Evolutionary conservation across 2,113 vertebrate species (phyloP).

Genomic region (Gambusia holbrooki): DNA sequence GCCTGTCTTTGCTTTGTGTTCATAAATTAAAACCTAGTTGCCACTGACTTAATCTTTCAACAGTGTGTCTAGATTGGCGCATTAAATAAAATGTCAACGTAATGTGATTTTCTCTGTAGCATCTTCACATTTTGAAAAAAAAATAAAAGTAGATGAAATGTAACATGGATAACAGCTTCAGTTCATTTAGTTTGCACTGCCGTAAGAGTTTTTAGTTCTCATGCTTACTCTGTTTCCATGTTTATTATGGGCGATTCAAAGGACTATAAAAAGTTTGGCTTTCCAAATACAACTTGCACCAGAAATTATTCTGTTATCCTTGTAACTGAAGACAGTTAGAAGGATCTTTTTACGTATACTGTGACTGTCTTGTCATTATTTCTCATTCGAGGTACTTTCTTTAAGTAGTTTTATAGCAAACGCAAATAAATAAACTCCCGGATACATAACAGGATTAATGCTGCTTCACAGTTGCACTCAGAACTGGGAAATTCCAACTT

Average conservation of each 20-base stretch:
- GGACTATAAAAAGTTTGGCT: slow-evolving; percentile 42
- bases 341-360: not conserved
- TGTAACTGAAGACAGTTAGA: not conserved
- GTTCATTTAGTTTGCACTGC: slow-evolving; percentile 19
- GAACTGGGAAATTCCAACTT: no score
- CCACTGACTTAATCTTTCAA: slow-evolving; percentile 43
- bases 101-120: slow-evolving; percentile 26
- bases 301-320: not conserved
- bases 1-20: slow-evolving; percentile 46
- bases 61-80: slow-evolving; percentile 19
- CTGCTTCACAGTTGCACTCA: no score
- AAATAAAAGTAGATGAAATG: slow-evolving; percentile 15
- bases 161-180: slow-evolving; percentile 42
- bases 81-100: slow-evolving; percentile 48
- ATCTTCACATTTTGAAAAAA: slow-evolving; percentile 41
- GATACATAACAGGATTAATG: not conserved
- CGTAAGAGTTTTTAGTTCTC: slow-evolving; percentile 11
- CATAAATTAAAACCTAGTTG: slow-evolving; percentile 32
- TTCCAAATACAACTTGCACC: slow-evolving; percentile 10
- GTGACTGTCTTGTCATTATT: not conserved
- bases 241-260: not conserved
- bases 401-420: not conserved
- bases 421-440: not conserved
- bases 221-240: slow-evolving; percentile 3
- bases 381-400: not conserved